Evolutionary conservation across 2,113 vertebrate species (phyloP).

Genomic region (Megatriorchis doriae): DNA sequence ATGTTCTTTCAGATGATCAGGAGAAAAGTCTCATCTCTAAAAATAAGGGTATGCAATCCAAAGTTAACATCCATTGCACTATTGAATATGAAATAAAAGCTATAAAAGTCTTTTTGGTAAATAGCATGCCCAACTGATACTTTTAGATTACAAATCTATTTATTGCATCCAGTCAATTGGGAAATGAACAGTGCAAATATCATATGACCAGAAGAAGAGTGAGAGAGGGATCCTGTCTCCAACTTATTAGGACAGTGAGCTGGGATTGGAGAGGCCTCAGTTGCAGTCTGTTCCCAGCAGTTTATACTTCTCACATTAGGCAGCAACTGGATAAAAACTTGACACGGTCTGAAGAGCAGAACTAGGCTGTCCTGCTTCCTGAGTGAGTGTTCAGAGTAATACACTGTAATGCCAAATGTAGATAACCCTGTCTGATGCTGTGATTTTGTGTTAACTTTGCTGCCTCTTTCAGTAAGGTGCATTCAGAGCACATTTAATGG

Average conservation of each 20-base stretch:
- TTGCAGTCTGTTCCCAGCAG: neutral
- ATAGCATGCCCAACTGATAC: neutral
- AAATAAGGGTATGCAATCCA: neutral
- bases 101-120: neutral
- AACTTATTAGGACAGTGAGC: neutral
- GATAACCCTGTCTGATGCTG: neutral
- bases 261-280: neutral
- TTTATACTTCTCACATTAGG: neutral
- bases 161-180: neutral
- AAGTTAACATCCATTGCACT: neutral
- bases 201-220: neutral
- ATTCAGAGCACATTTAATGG: neutral
- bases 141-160: neutral
- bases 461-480: neutral
- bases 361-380: neutral
- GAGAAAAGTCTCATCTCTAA: neutral
- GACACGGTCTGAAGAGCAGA: neutral
- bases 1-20: neutral
- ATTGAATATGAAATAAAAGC: neutral
- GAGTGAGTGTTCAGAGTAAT: neutral
- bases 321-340: neutral
- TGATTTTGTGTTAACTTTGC: neutral
- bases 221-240: neutral
- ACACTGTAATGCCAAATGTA: neutral
- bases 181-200: neutral